phyloP scores from a whole-genome alignment of 2,888 invertebrate species.

The Drosophila eohydei region DNA sequence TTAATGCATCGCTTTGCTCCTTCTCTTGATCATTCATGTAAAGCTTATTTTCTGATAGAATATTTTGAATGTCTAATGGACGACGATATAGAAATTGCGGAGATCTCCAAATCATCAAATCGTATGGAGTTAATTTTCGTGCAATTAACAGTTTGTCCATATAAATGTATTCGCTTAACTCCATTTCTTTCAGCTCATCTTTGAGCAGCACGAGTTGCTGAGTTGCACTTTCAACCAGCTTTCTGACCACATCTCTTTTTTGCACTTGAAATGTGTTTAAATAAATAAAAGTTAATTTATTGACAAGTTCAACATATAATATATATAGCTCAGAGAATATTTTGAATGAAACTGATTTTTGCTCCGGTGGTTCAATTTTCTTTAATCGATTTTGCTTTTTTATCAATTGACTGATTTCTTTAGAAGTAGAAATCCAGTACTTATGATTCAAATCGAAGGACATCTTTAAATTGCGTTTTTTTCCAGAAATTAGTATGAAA shows the following conservation, averaged over 20 bases:
- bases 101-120: conserved; percentile 86
- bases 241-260: conserved; percentile 77
- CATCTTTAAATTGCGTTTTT: conserved; percentile 75
- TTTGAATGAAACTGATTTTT: conserved; percentile 73
- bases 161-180: conserved; percentile 88
- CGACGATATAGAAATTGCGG: conserved; percentile 84
- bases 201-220: conserved; percentile 86
- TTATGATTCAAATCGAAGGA: conserved; percentile 85
- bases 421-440: conserved; percentile 86
- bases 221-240: conserved; percentile 75
- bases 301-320: conserved; percentile 80
- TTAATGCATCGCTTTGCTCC: conserved; percentile 38
- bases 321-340: conserved; percentile 82
- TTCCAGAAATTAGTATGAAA: conserved; percentile 1
- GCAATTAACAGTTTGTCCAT: conserved; percentile 89
- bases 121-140: conserved; percentile 88
- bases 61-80: conserved; percentile 74
- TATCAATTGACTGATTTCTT: conserved; percentile 83
- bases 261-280: conserved; percentile 83
- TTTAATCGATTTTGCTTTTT: conserved; percentile 83
- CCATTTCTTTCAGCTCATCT: conserved; percentile 86
- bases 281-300: conserved; percentile 82
- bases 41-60: conserved; percentile 67
- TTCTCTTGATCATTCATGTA: conserved; percentile 63
- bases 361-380: conserved; percentile 68